phyloP scores from a whole-genome alignment of 2,113 vertebrate species.

The Okapia johnstoni region DNA sequence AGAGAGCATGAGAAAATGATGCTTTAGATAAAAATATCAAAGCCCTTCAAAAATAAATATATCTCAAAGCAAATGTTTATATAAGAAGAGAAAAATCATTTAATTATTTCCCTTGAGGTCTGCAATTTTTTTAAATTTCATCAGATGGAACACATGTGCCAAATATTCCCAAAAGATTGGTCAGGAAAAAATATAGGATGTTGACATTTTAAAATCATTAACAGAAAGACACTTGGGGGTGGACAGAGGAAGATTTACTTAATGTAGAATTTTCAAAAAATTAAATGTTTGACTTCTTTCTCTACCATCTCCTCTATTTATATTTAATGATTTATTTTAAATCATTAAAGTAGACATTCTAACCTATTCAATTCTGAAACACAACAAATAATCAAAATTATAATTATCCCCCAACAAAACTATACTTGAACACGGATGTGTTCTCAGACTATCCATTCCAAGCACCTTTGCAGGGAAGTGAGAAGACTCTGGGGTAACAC shows the following conservation, averaged over 20 bases:
- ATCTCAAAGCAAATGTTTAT: conserved; percentile 68
- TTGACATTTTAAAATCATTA: conserved; percentile 5
- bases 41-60: conserved; percentile 62
- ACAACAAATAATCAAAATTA: neutral
- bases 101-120: conserved; percentile 55
- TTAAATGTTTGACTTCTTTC: neutral
- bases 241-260: neutral
- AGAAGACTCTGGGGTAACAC: neutral
- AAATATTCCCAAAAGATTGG: conserved; percentile 38
- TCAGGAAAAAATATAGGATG: neutral
- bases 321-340: neutral
- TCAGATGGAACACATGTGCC: neutral
- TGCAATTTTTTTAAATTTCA: conserved; percentile 61
- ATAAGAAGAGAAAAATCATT: conserved; percentile 69
- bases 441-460: neutral
- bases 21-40: conserved; percentile 62
- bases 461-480: neutral
- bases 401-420: neutral
- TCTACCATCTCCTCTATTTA: neutral
- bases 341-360: neutral
- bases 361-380: neutral
- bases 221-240: neutral
- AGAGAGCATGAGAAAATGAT: neutral
- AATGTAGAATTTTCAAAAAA: neutral
- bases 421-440: neutral